Evolutionary conservation across 2,888 invertebrate species (phyloP), one percentile per base, ranked within the genome.

Genomic region (Danaus chrysippus): DNA sequence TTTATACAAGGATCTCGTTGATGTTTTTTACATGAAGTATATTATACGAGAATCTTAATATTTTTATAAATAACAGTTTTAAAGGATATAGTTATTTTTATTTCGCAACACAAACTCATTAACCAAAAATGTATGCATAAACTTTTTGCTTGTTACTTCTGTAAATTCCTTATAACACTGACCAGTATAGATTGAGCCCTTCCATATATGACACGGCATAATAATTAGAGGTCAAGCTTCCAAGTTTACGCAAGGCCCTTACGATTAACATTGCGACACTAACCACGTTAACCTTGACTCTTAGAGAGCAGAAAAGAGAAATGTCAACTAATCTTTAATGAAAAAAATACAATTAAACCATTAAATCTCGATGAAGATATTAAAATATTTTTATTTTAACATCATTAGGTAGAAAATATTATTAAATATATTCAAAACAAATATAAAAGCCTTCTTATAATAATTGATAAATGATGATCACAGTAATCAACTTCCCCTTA

Each of bases 1-100:
- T 56, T 19, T 17, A 3, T 11, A 41, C 13, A 1, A 17, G 10
- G 1, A 10, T 5, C 62, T 46, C 64, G 62, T 65, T 65, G 64
- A 65, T 59, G 56, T 65, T 59, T 65, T 65, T 59, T 62, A 43
- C 52, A 59, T 62, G 44, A 34, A 42, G 17, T 43, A 43, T n/a
- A 43, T 43, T 43, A 3, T 12, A 9, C 12, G 5, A 12, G 11
- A 43, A 5, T 5, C n/a, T 43, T 2, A 11, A 43, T 43, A n/a
- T 11, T 43, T 43, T 10, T 43, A 43, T 43, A 43, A n/a, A 43
- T n/a, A 43, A 10, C 43, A 12, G 43, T 34, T 6, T 2, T 34
- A 34, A 5, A 3, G 6, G 2, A 34, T 34, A 34, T 5, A 6
- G 23, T 34, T 5, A 5, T 43, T 11, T 49, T 49, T 49, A 17